Conservation (phyloP, 2,888 invertebrate species). For the Tenthredo mesomela region DNA sequence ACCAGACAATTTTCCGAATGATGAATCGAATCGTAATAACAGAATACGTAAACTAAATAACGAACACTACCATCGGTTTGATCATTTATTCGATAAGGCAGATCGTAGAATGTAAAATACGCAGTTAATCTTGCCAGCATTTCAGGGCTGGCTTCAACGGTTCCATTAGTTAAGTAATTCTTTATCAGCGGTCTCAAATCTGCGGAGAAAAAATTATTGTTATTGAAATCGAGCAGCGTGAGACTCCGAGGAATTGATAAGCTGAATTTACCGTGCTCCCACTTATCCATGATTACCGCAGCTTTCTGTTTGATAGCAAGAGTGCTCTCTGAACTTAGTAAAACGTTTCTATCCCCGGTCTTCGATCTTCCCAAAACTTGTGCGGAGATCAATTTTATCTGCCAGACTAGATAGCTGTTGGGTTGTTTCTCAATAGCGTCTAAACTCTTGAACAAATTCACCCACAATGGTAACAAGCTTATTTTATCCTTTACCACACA, state of each 20-base stretch:
- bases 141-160: conserved; percentile 75
- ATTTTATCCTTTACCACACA: conserved; percentile 90
- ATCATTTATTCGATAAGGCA: conserved; percentile 78
- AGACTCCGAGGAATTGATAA: not conserved
- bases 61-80: conserved; percentile 63
- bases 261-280: conserved; percentile 78
- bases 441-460: conserved; percentile 81
- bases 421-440: conserved; percentile 80
- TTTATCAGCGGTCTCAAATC: conserved; percentile 78
- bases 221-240: not conserved
- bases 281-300: conserved; percentile 79
- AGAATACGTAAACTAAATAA: conserved; percentile 22
- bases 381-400: conserved; percentile 85
- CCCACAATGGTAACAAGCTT: conserved; percentile 87
- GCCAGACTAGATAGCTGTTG: conserved; percentile 85
- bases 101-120: conserved; percentile 82
- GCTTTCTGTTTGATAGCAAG: conserved; percentile 83
- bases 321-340: conserved; percentile 83
- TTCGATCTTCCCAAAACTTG: conserved; percentile 79
- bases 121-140: conserved; percentile 78
- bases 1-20: not conserved
- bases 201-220: conserved; percentile 59
- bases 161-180: conserved; percentile 79
- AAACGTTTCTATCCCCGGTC: conserved; percentile 75
- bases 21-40: not conserved